Evolutionary conservation across 2,113 vertebrate species (phyloP).

Genomic region (Callionymus lyra): DNA sequence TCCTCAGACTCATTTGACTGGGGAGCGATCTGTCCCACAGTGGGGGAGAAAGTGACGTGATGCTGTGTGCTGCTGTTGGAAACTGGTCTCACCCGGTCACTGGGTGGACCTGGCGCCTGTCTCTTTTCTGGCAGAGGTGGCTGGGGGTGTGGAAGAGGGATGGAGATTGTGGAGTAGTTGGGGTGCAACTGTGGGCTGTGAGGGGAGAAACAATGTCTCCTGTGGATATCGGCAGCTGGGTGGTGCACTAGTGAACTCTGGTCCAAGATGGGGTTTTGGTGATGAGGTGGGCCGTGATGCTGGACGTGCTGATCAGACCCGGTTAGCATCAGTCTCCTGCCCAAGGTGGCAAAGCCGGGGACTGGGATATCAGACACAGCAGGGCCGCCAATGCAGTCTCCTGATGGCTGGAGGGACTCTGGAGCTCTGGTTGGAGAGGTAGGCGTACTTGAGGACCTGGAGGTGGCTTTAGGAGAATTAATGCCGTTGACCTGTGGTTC

Average conservation of each 20-base stretch:
- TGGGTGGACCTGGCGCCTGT: slow-evolving; percentile 49
- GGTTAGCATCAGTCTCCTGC: slow-evolving; percentile 63
- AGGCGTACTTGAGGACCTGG: slow-evolving; percentile 14
- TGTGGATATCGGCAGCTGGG: slow-evolving; percentile 27
- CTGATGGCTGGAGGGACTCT: slow-evolving; percentile 38
- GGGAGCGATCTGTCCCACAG: slow-evolving; percentile 60
- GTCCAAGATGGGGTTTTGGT: slow-evolving; percentile 35
- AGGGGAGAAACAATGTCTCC: slow-evolving; percentile 48
- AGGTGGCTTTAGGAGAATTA: slow-evolving; percentile 24
- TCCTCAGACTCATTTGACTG: slow-evolving; percentile 28
- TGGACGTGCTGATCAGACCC: slow-evolving; percentile 33
- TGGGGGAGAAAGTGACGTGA: slow-evolving; percentile 78
- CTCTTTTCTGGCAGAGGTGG: slow-evolving; percentile 81
- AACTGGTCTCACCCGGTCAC: slow-evolving; percentile 21
- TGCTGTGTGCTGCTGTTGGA: slow-evolving; percentile 33
- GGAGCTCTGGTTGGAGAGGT: slow-evolving; percentile 29
- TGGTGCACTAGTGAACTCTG: too few relatives aligned
- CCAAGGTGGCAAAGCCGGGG: slow-evolving; percentile 66
- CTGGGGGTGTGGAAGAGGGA: slow-evolving; percentile 59
- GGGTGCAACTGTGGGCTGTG: slow-evolving; percentile 39
- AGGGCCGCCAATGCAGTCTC: slow-evolving; percentile 58
- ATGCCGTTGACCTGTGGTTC: slow-evolving; percentile 26
- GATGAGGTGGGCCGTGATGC: slow-evolving; percentile 32
- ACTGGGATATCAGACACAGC: slow-evolving; percentile 59
- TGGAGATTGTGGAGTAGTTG: slow-evolving; percentile 51